These are phyloP conservation scores for Lasiurus borealis DNA, from an alignment of 2,113 vertebrate genomes.

Conservation along the genomic window DNA sequence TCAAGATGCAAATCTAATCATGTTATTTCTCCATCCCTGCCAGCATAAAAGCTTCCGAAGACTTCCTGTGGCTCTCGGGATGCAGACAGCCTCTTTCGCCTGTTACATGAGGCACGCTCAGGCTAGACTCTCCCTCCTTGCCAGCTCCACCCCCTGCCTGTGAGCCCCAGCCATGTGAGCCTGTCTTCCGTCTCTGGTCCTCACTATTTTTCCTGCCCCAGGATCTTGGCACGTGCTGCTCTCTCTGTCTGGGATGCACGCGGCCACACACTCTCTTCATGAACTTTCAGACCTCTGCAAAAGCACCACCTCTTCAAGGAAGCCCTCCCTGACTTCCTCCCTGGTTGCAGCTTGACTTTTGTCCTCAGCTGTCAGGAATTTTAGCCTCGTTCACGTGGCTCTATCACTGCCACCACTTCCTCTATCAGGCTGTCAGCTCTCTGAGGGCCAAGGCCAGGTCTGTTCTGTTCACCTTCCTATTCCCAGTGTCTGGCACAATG, in stretches of 20 bases:
- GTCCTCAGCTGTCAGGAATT: neutral
- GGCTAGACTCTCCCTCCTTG: neutral
- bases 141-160: neutral
- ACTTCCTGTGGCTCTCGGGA: neutral
- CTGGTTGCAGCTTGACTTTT: neutral
- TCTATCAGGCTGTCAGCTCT: neutral
- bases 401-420: neutral
- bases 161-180: neutral
- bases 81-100: neutral
- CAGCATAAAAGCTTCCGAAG: neutral
- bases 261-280: neutral
- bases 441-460: neutral
- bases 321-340: neutral
- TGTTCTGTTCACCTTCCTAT: neutral
- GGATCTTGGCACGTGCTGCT: neutral
- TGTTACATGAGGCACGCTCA: fast-evolving
- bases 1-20: conserved; percentile 57
- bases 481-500: neutral
- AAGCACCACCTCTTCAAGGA: neutral
- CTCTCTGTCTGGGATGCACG: neutral
- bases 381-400: neutral
- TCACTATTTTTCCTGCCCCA: neutral
- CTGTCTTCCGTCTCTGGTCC: neutral
- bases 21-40: neutral
- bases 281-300: neutral